Conservation (phyloP, 1,140 invertebrate genomes). For the Hyphantria cunea region DNA sequence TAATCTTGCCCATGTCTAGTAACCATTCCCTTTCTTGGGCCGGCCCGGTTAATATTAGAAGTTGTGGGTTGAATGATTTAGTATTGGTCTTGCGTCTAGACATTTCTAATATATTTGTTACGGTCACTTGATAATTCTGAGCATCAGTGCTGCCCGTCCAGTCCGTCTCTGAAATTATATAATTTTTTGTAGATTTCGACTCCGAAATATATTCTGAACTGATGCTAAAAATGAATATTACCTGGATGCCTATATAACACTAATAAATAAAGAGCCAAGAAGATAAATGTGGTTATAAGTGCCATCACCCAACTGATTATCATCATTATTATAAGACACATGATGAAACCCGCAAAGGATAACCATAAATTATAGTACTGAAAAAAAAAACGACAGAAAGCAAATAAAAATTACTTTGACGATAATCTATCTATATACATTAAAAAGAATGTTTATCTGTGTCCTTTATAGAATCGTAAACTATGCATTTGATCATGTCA, state of each 20-base stretch:
- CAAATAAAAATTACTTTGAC: no score
- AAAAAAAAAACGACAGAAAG: constrained; percentile 31
- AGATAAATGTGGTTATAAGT: constrained; percentile 92
- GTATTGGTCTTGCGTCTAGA: constrained; percentile 90
- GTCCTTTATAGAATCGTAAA: no score
- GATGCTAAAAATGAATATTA: constrained; percentile 49
- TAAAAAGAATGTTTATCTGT: no score
- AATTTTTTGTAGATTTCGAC: no score
- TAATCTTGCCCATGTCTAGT: constrained; percentile 92
- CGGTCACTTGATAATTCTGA: constrained; percentile 87
- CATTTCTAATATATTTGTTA: constrained; percentile 89
- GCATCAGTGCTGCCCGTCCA: constrained; percentile 99
- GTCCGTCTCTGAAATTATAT: constrained; percentile 89
- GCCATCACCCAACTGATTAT: constrained; percentile 95
- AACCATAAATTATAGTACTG: constrained; percentile 97
- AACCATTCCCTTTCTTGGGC: constrained; percentile 90
- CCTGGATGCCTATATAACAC: constrained; percentile 94
- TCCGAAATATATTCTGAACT: no score
- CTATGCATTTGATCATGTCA: no score
- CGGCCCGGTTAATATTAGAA: constrained; percentile 91
- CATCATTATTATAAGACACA: constrained; percentile 96
- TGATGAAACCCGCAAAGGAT: constrained; percentile 90
- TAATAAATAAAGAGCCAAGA: constrained; percentile 91
- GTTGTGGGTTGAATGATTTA: constrained; percentile 95
- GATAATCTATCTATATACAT: no score